Percentiles rank a stretch among this genome's conserved stretches.
Evolutionary conservation across 2,113 vertebrate species (phyloP).

Genomic region (Labeo rohita): DNA sequence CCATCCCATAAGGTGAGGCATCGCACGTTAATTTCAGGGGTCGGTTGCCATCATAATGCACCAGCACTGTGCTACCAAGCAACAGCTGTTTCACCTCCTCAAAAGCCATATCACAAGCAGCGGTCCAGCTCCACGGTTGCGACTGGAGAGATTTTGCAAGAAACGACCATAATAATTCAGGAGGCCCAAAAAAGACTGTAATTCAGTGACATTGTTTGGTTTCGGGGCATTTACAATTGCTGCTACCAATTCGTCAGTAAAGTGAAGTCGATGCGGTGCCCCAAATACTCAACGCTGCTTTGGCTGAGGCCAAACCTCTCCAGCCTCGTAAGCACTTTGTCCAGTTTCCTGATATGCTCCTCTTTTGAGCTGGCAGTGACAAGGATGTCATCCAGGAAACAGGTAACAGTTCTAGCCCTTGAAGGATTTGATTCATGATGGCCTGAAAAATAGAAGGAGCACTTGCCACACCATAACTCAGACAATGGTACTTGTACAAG

Average conservation of each 20-base stretch:
- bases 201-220: conserved; percentile 4
- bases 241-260: conserved; percentile 28
- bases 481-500: neutral
- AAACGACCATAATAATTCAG: conserved; percentile 38
- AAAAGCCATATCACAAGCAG: conserved; percentile 11
- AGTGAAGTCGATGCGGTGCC: conserved; percentile 13
- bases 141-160: conserved; percentile 7
- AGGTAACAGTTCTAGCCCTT: conserved; percentile 20
- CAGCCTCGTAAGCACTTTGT: conserved; percentile 26
- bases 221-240: conserved; percentile 2
- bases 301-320: neutral
- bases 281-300: conserved; percentile 22
- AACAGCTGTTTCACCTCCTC: neutral
- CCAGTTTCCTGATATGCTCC: conserved; percentile 35
- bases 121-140: neutral
- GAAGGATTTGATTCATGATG: conserved; percentile 47
- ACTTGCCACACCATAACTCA: conserved; percentile 15
- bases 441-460: conserved; percentile 18
- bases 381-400: conserved; percentile 48
- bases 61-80: neutral
- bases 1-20: no score
- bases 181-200: no score
- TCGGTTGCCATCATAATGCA: conserved; percentile 20
- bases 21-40: no score
- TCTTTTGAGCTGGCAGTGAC: conserved; percentile 36